These are phyloP conservation scores for Drepana falcataria DNA, from an alignment of 2,888 invertebrate species.

Conservation along the genomic window DNA sequence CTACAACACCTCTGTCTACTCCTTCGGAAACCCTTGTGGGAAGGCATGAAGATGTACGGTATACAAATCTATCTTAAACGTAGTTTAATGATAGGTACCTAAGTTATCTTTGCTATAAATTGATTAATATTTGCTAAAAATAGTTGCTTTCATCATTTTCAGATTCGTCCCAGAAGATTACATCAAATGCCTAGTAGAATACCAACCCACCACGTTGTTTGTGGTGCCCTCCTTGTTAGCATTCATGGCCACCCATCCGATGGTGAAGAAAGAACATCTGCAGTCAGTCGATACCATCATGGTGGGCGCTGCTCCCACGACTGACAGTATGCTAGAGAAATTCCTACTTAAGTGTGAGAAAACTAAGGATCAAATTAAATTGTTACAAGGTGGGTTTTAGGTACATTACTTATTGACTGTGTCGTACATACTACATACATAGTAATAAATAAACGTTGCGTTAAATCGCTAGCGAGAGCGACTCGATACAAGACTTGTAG, in stretches of 20 bases:
- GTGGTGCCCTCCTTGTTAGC: slow-evolving; percentile 88
- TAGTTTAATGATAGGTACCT: too few species aligned
- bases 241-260: slow-evolving; percentile 85
- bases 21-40: too few species aligned
- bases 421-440: not conserved
- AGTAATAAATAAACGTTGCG: slow-evolving; percentile 5
- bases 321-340: slow-evolving; percentile 80
- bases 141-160: slow-evolving; percentile 8
- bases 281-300: slow-evolving; percentile 81
- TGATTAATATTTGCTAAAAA: not conserved
- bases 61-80: not conserved
- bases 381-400: slow-evolving; percentile 58
- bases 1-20: too few species aligned
- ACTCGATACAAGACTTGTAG: too few species aligned
- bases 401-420: too few species aligned
- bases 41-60: too few species aligned
- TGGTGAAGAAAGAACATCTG: slow-evolving; percentile 82
- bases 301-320: slow-evolving; percentile 86
- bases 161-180: slow-evolving; percentile 86
- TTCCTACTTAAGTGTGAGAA: slow-evolving; percentile 79
- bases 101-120: too few species aligned
- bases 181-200: slow-evolving; percentile 80
- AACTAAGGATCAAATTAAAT: slow-evolving; percentile 64
- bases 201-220: slow-evolving; percentile 81
- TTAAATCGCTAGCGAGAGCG: too few species aligned